A percentile compares a stretch with the other conserved stretches of the same genome.
These are phyloP conservation scores for Bungarus multicinctus DNA, from an alignment of 2,113 vertebrate genomes.

Conservation along the genomic window DNA sequence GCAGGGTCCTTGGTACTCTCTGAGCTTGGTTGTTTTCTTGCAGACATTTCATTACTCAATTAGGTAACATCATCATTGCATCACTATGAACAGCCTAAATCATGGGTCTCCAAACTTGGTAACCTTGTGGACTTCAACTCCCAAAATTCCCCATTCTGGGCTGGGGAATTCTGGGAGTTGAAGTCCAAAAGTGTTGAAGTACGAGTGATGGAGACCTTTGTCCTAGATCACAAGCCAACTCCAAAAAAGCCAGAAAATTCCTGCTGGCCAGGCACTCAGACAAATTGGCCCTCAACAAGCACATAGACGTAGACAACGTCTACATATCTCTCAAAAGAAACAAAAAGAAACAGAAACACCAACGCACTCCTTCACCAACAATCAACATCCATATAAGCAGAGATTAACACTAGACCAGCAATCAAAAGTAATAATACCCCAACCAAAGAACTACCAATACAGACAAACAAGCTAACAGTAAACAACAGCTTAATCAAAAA, in stretches of 20 bases:
- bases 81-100: not conserved
- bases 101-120: not conserved
- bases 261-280: not conserved
- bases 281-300: not conserved
- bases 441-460: not conserved
- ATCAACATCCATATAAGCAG: not conserved
- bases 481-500: not conserved
- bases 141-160: not conserved
- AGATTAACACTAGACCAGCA: not conserved
- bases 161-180: not conserved
- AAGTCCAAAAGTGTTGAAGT: not conserved
- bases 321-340: not conserved
- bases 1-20: not conserved
- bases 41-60: not conserved
- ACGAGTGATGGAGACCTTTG: not conserved
- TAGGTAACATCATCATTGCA: not conserved
- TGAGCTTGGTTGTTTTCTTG: not conserved
- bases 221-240: not conserved
- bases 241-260: not conserved
- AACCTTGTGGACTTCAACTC: not conserved
- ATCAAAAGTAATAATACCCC: not conserved
- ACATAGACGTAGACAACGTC: not conserved
- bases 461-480: not conserved
- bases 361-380: not conserved
- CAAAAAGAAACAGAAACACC: not conserved